phyloP scores from a whole-genome alignment of 2,797 vertebrate species.

The Gallinago stenura region DNA sequence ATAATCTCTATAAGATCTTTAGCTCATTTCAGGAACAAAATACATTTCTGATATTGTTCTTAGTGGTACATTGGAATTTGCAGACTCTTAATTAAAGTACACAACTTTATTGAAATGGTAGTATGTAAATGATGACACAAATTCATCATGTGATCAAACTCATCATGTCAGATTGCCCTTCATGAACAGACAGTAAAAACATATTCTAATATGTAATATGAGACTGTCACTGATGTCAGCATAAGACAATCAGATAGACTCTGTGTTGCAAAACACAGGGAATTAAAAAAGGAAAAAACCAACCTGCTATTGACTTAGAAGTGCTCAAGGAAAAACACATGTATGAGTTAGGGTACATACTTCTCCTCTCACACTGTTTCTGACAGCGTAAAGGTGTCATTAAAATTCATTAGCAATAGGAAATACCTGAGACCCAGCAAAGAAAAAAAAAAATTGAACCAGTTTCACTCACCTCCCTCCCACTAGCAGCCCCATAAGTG shows the following conservation, averaged over 20 bases:
- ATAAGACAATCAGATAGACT: neutral
- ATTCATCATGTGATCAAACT: neutral
- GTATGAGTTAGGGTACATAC: neutral
- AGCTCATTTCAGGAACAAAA: neutral
- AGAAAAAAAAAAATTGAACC: rapidly evolving
- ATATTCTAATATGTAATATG: neutral
- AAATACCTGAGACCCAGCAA: neutral
- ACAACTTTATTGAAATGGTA: neutral
- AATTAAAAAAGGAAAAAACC: neutral
- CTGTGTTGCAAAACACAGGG: neutral
- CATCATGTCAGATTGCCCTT: neutral
- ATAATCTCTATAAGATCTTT: neutral
- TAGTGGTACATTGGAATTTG: neutral
- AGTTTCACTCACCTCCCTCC: neutral
- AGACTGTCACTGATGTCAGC: neutral
- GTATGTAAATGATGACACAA: neutral
- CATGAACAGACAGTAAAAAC: neutral
- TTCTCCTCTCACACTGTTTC: neutral
- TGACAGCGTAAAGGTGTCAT: neutral
- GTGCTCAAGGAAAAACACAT: neutral
- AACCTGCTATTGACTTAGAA: neutral
- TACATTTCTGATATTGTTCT: neutral
- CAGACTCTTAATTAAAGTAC: neutral
- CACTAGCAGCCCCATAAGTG: neutral
- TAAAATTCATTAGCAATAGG: neutral